Evolutionary conservation across 2,888 invertebrate species (phyloP).

Genomic region (Mesoligia furuncula): DNA sequence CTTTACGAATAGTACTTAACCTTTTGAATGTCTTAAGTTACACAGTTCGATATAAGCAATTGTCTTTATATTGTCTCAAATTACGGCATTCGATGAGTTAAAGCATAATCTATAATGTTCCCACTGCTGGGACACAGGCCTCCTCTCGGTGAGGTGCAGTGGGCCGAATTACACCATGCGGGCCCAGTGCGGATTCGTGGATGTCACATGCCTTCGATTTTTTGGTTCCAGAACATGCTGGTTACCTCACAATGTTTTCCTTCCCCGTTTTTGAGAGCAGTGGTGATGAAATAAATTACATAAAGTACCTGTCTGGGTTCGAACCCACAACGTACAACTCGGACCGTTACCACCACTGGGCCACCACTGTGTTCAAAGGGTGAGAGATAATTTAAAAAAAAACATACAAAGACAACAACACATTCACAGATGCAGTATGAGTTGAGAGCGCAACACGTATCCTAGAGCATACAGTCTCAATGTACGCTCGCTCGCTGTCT

Average conservation of each 20-base stretch:
- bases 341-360: background rate
- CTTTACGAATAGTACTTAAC: background rate
- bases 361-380: background rate
- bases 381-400: background rate
- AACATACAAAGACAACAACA: background rate
- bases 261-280: background rate
- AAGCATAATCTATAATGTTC: background rate
- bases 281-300: background rate
- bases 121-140: background rate
- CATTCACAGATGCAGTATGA: background rate
- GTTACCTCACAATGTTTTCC: background rate
- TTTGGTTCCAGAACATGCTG: background rate
- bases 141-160: background rate
- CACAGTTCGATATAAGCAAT: no score
- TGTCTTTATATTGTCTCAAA: no score
- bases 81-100: no score
- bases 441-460: slow-evolving; percentile 3
- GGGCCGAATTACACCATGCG: background rate
- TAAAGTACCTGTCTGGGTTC: background rate
- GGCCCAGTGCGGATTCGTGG: background rate
- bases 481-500: slow-evolving; percentile 15
- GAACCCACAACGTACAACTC: background rate
- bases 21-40: no score
- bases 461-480: slow-evolving; percentile 26
- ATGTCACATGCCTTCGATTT: background rate